These are phyloP conservation scores for Polia nebulosa DNA, from an alignment of 2,888 invertebrate species.

Conservation along the genomic window DNA sequence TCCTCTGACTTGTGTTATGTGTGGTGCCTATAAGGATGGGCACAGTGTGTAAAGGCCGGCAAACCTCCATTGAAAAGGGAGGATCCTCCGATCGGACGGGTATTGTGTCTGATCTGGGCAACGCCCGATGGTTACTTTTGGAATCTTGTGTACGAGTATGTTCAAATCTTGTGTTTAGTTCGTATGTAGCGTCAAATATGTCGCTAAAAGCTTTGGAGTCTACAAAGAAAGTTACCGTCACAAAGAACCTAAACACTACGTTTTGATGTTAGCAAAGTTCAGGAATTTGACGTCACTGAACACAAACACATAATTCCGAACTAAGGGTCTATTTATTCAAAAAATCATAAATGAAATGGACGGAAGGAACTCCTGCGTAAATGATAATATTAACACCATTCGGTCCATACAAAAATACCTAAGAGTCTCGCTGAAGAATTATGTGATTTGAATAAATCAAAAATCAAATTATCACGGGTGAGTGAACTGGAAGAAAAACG, in stretches of 20 bases:
- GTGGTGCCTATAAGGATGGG: too few relatives aligned
- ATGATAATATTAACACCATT: slow-evolving; percentile 43
- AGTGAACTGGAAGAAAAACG: slow-evolving; percentile 14
- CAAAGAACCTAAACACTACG: background rate
- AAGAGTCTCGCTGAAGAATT: slow-evolving; percentile 44
- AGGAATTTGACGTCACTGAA: background rate
- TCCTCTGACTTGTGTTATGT: too few relatives aligned
- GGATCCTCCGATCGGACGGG: too few relatives aligned
- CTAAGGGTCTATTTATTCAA: background rate
- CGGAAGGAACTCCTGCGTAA: slow-evolving; percentile 27
- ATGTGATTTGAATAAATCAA: slow-evolving; percentile 59
- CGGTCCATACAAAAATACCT: slow-evolving; percentile 20
- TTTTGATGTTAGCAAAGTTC: background rate
- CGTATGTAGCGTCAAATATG: too few relatives aligned
- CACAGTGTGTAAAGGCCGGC: too few relatives aligned
- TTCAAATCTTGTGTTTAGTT: too few relatives aligned
- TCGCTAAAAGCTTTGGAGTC: too few relatives aligned
- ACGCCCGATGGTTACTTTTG: too few relatives aligned
- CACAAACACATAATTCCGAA: slow-evolving; percentile 9
- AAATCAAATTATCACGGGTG: slow-evolving; percentile 43
- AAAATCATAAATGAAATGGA: slow-evolving; percentile 23
- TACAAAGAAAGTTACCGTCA: background rate
- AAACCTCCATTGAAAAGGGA: too few relatives aligned
- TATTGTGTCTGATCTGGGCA: too few relatives aligned
- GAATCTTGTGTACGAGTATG: too few relatives aligned